Evolutionary conservation across 1,140 invertebrate genomes (phyloP).

Genomic region (Tachypleus tridentatus): DNA sequence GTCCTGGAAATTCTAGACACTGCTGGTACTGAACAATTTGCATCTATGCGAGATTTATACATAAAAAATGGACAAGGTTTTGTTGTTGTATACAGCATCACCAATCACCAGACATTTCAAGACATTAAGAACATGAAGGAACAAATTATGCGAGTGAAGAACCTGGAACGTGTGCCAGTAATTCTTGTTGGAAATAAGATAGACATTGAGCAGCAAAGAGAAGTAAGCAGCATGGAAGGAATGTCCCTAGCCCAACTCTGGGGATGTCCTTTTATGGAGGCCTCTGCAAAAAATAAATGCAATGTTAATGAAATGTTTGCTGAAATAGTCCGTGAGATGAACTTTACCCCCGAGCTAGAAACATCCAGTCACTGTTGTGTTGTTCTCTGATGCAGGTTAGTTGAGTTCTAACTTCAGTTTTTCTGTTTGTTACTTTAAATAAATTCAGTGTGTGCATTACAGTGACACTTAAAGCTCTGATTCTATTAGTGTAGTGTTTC

Average conservation of each 20-base stretch:
- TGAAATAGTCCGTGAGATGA: conserved; percentile 99
- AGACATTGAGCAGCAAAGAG: conserved; percentile 87
- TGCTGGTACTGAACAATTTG: conserved; percentile 99
- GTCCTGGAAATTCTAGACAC: conserved; percentile 99
- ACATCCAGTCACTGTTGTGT: conserved; percentile 86
- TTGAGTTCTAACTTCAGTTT: not conserved
- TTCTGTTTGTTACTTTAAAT: too few species aligned
- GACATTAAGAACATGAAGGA: conserved; percentile 99
- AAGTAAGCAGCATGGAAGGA: conserved; percentile 65
- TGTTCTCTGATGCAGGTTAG: conserved; percentile 39
- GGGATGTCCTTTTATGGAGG: conserved; percentile 96
- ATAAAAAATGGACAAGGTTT: conserved; percentile 99
- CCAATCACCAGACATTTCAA: conserved; percentile 86
- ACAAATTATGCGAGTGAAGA: conserved; percentile 96
- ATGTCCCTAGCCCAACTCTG: conserved; percentile 76
- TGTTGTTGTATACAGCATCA: conserved; percentile 93
- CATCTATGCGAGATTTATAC: conserved; percentile 99
- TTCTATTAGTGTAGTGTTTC: too few species aligned
- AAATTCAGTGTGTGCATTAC: too few species aligned
- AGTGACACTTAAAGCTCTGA: too few species aligned
- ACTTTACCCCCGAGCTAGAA: conserved; percentile 84
- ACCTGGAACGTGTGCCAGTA: conserved; percentile 85
- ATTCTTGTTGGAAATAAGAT: conserved; percentile 91
- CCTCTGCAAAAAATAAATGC: conserved; percentile 94
- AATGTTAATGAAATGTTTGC: conserved; percentile 99